Percentiles rank a stretch among this genome's conserved stretches.
phyloP scores from a whole-genome alignment of 2,888 invertebrate genomes.

The Clostera curtula region DNA sequence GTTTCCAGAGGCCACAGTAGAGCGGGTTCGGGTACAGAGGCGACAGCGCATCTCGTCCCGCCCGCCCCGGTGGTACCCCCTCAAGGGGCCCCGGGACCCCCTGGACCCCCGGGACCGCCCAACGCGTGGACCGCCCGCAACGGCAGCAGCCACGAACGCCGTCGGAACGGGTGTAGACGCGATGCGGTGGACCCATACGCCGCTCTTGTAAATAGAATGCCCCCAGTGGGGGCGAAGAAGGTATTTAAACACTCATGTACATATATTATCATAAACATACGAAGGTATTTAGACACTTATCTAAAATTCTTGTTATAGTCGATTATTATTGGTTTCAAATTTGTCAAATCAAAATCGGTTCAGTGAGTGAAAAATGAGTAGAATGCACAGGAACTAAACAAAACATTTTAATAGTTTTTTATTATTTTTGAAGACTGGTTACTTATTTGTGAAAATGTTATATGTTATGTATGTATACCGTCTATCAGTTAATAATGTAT shows the following conservation, averaged over 20 bases:
- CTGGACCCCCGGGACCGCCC: slow-evolving; percentile 14
- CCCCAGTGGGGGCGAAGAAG: slow-evolving; percentile 62
- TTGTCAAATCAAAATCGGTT: too few relatives aligned
- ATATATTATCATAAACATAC: not conserved
- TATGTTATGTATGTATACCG: too few relatives aligned
- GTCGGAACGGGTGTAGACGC: slow-evolving; percentile 49
- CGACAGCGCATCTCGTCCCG: slow-evolving; percentile 22
- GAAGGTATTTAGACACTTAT: too few relatives aligned
- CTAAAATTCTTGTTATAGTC: too few relatives aligned
- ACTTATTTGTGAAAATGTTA: too few relatives aligned
- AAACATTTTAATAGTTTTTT: too few relatives aligned
- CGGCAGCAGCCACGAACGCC: slow-evolving; percentile 34
- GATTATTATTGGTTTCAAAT: too few relatives aligned
- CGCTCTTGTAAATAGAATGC: slow-evolving; percentile 58
- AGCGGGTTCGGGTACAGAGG: slow-evolving; percentile 46
- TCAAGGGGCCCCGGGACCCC: not conserved
- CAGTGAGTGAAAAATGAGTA: too few relatives aligned
- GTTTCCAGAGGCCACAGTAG: slow-evolving; percentile 52
- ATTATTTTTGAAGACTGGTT: too few relatives aligned
- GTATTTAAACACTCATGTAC: slow-evolving; percentile 22
- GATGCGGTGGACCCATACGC: slow-evolving; percentile 51
- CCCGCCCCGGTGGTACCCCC: slow-evolving; percentile 9
- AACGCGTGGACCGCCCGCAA: slow-evolving; percentile 37
- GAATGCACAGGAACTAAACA: too few relatives aligned
- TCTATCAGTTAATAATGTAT: too few relatives aligned